A percentile compares a stretch with the other conserved stretches of the same genome.
phyloP scores from a whole-genome alignment of 1,140 invertebrate species.

The Triops longicaudatus region DNA sequence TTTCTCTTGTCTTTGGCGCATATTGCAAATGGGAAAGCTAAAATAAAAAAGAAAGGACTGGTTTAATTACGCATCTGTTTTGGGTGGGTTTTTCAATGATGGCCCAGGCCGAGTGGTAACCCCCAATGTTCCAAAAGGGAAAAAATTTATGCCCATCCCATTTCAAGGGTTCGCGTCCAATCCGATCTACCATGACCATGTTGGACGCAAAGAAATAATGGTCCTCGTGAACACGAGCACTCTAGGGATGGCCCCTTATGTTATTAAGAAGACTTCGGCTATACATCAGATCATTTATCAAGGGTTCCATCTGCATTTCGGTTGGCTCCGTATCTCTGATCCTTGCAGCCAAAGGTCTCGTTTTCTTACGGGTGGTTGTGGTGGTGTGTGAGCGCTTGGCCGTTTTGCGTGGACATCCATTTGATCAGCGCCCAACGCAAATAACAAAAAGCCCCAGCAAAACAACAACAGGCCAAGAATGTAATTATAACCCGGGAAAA shows the following conservation, averaged over 20 bases:
- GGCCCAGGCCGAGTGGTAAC: neutral
- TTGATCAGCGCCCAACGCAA: neutral
- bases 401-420: neutral
- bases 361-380: neutral
- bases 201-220: conserved; percentile 4
- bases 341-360: neutral
- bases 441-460: neutral
- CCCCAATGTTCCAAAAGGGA: neutral
- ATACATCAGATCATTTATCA: conserved; percentile 15
- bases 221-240: neutral
- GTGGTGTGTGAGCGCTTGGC: neutral
- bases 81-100: neutral
- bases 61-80: conserved; percentile 12
- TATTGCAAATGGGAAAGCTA: too few relatives aligned
- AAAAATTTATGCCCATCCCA: conserved; percentile 1
- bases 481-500: neutral
- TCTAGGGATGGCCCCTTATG: conserved; percentile 1
- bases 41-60: neutral
- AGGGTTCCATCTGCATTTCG: conserved; percentile 6
- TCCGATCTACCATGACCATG: conserved; percentile 3
- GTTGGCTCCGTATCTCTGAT: conserved; percentile 1
- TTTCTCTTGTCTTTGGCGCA: neutral
- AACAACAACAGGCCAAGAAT: conserved; percentile 1
- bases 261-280: conserved; percentile 2
- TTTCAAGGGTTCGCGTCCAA: neutral